Percentiles rank a stretch among this genome's conserved stretches.
Conservation (phyloP, 1,140 invertebrate species). For the Andrena cerasifolii region DNA sequence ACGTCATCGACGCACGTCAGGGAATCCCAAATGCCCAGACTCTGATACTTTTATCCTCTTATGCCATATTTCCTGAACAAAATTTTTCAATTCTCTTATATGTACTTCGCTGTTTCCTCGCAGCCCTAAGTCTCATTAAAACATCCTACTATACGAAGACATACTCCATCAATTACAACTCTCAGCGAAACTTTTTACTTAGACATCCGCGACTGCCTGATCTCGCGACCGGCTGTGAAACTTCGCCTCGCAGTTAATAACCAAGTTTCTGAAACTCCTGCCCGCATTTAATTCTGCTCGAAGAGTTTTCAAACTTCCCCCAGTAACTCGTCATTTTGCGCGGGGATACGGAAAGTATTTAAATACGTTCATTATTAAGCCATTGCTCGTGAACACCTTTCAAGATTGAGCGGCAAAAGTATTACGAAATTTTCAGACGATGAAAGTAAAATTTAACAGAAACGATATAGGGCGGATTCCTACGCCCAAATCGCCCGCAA, state of each 20-base stretch:
- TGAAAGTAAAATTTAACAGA: too few relatives aligned
- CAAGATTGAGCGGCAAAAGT: neutral
- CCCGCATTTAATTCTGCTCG: constrained; percentile 29
- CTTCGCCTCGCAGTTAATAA: constrained; percentile 28
- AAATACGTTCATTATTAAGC: neutral
- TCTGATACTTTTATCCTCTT: too few relatives aligned
- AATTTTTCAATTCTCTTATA: too few relatives aligned
- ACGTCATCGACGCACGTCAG: too few relatives aligned
- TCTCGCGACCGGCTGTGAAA: neutral
- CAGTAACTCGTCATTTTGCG: neutral
- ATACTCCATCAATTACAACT: constrained; percentile 5
- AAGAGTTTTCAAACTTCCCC: neutral
- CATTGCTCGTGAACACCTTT: neutral
- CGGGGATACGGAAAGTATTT: constrained; percentile 13
- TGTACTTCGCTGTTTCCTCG: too few relatives aligned
- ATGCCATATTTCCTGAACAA: too few relatives aligned
- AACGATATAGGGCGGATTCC: too few relatives aligned
- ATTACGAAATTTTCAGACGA: too few relatives aligned
- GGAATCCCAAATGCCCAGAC: too few relatives aligned
- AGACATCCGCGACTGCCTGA: neutral
- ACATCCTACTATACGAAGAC: too few relatives aligned
- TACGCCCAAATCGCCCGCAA: too few relatives aligned
- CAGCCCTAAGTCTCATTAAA: too few relatives aligned
- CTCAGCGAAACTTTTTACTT: constrained; percentile 2
- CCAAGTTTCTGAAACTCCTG: constrained; percentile 12